Evolutionary conservation across 2,113 vertebrate species (phyloP).

Genomic region (Phalacrocorax aristotelis): DNA sequence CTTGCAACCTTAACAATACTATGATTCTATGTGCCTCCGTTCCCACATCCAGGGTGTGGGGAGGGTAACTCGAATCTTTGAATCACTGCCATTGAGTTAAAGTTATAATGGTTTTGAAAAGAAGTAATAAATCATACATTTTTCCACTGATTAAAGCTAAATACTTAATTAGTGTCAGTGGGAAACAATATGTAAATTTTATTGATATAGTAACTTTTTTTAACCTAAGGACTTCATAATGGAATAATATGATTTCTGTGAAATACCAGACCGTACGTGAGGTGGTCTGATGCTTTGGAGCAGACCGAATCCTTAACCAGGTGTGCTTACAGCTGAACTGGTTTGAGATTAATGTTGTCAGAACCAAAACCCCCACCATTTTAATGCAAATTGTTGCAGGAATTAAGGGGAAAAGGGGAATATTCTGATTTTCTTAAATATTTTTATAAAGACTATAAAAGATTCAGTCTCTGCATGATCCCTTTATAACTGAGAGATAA

Average conservation of each 20-base stretch:
- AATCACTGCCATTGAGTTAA: not conserved
- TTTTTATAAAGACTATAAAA: not conserved
- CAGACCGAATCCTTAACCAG: not conserved
- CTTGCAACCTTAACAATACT: no score
- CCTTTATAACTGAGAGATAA: not conserved
- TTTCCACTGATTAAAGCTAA: not conserved
- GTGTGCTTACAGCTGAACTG: not conserved
- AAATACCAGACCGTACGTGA: not conserved
- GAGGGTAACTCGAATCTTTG: conserved; percentile 20
- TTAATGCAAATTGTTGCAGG: not conserved
- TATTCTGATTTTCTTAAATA: not conserved
- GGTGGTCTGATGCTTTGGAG: not conserved
- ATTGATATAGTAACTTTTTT: conserved; percentile 50
- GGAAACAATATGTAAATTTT: conserved; percentile 60
- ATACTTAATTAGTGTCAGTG: conserved; percentile 69
- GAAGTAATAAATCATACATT: not conserved
- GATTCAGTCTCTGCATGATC: not conserved
- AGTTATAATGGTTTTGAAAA: not conserved
- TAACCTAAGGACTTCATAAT: not conserved
- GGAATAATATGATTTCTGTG: not conserved
- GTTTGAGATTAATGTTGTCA: not conserved
- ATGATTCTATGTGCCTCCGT: no score
- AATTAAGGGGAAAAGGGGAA: not conserved
- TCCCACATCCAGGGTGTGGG: not conserved
- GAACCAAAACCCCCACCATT: not conserved